Base-by-base conservation (phyloP, 1,140 invertebrate genomes). In the Cotesia chilonis region DNA sequence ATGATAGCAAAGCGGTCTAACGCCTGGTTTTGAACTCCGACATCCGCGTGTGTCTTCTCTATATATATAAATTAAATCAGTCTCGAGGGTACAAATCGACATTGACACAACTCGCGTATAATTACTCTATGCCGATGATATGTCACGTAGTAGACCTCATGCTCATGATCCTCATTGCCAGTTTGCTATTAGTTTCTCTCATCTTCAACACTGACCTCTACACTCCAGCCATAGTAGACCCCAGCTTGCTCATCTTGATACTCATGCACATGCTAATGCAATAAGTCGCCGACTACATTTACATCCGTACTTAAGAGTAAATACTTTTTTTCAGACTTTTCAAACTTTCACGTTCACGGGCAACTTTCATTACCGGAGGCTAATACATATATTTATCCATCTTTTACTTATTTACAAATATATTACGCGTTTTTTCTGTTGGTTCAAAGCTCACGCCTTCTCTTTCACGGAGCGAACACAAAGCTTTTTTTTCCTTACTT, bases 201-300 rank as follows among this genome's bases (percentile, higher is more conserved):
- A 47, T 47, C 41, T 47, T 66, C 41, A 4, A 55, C 57, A 36
- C 59, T 69, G 59, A 64, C 68, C 68, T 38, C 51, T 7, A 2
- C 28, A 28, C 28, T 28, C 28, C 28, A 28, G 28, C 2, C 28
- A 28, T 1, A 28, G 28, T 28, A 28, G 28, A 28, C 5, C 41
- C 6, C 41, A 6, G 6, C 41, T 2, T 10, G 10, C 41, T 47
- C 41, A 7, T n/a, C 20, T 35, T 54, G 17, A 51, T n/a, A 28
- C 60, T 73, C 72, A 74, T 74, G 54, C 72, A 74, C 70, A 74
- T 74, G 72, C 72, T 74, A 74, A 74, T 74, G 72, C 68, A 74
- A 74, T 74, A 74, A 68, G 7, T 60, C 14, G 66, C 14, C 38
- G 66, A 10, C 38, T 28, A 47, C 5, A 47, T 47, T 47, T 9